phyloP scores from a whole-genome alignment of 2,113 vertebrate genomes.

The Laterallus jamaicensis region DNA sequence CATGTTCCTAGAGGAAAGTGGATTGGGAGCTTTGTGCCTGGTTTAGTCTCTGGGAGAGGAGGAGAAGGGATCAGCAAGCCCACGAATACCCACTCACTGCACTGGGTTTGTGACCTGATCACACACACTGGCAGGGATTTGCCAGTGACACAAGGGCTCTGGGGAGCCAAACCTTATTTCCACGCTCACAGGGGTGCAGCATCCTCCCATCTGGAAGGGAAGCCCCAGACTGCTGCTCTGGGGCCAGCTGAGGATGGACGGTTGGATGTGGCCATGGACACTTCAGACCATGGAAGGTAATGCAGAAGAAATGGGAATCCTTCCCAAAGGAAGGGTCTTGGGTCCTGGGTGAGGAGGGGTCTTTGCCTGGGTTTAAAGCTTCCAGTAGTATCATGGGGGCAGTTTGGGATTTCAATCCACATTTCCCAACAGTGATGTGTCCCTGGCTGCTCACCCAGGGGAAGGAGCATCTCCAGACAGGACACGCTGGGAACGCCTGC shows the following conservation, averaged over 20 bases:
- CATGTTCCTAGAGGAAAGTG: rapidly evolving
- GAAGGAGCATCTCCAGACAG: not conserved
- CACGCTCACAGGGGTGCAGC: not conserved
- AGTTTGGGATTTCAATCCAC: not conserved
- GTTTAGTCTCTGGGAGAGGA: too few relatives aligned
- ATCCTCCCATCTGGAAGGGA: not conserved
- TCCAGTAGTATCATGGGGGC: rapidly evolving
- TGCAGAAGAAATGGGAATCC: rapidly evolving
- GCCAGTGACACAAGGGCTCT: rapidly evolving
- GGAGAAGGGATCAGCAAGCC: not conserved
- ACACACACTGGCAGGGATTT: not conserved
- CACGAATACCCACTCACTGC: rapidly evolving
- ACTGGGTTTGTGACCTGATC: not conserved
- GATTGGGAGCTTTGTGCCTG: rapidly evolving
- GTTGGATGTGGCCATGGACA: not conserved
- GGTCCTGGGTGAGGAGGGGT: rapidly evolving
- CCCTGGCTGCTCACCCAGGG: rapidly evolving
- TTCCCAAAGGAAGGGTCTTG: too few relatives aligned
- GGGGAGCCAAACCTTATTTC: not conserved
- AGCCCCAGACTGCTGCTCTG: not conserved
- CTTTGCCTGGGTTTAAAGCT: not conserved
- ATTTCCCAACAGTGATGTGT: rapidly evolving
- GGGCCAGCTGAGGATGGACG: rapidly evolving
- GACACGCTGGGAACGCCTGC: rapidly evolving
- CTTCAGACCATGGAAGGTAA: too few relatives aligned